Evolutionary conservation across 2,797 vertebrate genomes (phyloP).

Genomic region (Sebastolobus alascanus): DNA sequence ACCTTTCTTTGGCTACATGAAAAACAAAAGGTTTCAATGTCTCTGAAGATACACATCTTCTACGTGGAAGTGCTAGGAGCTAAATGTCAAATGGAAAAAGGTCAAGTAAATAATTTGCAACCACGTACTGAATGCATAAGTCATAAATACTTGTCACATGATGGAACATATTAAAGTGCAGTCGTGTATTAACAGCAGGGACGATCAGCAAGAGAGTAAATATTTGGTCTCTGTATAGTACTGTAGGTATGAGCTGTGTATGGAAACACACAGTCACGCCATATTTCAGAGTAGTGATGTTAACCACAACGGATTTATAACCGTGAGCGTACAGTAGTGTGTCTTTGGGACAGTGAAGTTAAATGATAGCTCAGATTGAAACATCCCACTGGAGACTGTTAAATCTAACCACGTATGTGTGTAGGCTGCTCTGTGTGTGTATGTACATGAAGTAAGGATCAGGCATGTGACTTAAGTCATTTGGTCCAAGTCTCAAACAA

Average conservation of each 20-base stretch:
- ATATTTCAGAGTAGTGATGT: constrained; percentile 17
- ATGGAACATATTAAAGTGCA: neutral
- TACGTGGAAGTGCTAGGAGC: neutral
- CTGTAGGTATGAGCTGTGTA: constrained; percentile 25
- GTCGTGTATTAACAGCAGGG: constrained; percentile 19
- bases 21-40: neutral
- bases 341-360: constrained; percentile 3
- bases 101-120: constrained; percentile 1
- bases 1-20: neutral
- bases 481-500: too few relatives aligned
- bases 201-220: constrained; percentile 32
- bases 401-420: constrained; percentile 33
- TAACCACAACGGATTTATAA: constrained; percentile 22
- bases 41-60: neutral
- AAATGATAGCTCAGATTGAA: constrained; percentile 43
- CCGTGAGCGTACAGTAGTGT: neutral
- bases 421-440: neutral
- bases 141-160: constrained; percentile 8
- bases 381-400: constrained; percentile 18
- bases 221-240: constrained; percentile 34
- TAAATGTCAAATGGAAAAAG: neutral
- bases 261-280: constrained; percentile 49
- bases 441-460: neutral
- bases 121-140: neutral
- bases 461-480: too few relatives aligned